Conservation (phyloP, 2,888 invertebrate genomes). For the Deroplatys truncata region DNA sequence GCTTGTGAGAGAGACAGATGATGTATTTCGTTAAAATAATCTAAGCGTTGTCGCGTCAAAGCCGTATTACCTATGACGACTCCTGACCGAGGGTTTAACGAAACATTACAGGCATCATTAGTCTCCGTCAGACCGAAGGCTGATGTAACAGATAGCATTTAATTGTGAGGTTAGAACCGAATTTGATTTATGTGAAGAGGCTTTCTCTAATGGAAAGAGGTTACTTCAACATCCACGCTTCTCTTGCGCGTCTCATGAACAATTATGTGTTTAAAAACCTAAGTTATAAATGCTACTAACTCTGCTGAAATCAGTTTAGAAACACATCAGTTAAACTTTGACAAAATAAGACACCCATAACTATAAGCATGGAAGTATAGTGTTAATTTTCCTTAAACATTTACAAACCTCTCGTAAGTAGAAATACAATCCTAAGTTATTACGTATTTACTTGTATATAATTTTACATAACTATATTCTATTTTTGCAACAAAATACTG, state of each 20-base stretch:
- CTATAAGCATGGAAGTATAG: too few species aligned
- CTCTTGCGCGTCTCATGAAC: neutral
- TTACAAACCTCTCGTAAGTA: too few species aligned
- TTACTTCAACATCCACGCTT: neutral
- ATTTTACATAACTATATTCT: too few species aligned
- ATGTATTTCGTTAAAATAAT: neutral
- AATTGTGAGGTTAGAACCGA: neutral
- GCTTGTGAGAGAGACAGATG: neutral
- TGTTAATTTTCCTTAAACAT: too few species aligned
- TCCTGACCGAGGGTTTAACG: neutral
- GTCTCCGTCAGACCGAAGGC: neutral
- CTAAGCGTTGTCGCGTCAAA: neutral
- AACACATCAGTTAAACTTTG: too few species aligned
- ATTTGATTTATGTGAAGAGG: neutral
- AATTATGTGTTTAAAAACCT: too few species aligned
- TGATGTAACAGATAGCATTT: neutral
- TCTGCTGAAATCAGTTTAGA: too few species aligned
- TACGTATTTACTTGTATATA: too few species aligned
- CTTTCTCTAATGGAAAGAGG: neutral
- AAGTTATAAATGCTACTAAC: too few species aligned
- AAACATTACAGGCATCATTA: neutral
- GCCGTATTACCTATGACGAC: neutral
- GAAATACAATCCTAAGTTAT: too few species aligned
- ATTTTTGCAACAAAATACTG: too few species aligned
- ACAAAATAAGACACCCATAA: too few species aligned